Evolutionary conservation across 2,797 vertebrate genomes (phyloP).

Genomic region (Takifugu ocellatus): DNA sequence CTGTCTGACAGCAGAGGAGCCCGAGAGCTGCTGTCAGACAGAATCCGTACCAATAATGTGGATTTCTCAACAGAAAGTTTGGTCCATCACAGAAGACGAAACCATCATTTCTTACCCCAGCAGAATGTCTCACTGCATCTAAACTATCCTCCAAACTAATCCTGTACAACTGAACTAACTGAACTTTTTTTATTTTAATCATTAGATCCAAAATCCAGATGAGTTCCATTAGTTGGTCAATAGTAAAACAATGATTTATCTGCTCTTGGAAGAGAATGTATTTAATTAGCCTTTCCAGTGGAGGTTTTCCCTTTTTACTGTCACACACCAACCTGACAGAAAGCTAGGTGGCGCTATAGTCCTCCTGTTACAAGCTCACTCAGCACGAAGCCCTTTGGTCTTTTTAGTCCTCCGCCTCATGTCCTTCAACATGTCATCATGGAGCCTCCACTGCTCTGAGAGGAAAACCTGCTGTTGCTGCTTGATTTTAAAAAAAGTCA

Average conservation of each 20-base stretch:
- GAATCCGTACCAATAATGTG: too few species aligned
- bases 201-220: too few species aligned
- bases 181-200: too few species aligned
- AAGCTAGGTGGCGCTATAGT: slow-evolving; percentile 26
- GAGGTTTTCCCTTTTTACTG: not conserved
- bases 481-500: too few species aligned
- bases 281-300: not conserved
- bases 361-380: not conserved
- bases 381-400: not conserved
- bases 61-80: too few species aligned
- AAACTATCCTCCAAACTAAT: too few species aligned
- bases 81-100: too few species aligned
- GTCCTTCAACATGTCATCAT: slow-evolving; percentile 1
- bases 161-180: too few species aligned
- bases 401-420: not conserved
- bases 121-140: too few species aligned
- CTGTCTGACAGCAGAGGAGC: slow-evolving; percentile 7
- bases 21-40: not conserved
- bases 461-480: not conserved
- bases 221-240: too few species aligned
- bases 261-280: not conserved
- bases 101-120: too few species aligned
- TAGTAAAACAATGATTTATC: not conserved
- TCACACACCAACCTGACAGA: not conserved
- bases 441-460: slow-evolving; percentile 1